A percentile compares a stretch with the other conserved stretches of the same genome.
phyloP scores from a whole-genome alignment of 2,888 invertebrate species.

The Dusona sp. region DNA sequence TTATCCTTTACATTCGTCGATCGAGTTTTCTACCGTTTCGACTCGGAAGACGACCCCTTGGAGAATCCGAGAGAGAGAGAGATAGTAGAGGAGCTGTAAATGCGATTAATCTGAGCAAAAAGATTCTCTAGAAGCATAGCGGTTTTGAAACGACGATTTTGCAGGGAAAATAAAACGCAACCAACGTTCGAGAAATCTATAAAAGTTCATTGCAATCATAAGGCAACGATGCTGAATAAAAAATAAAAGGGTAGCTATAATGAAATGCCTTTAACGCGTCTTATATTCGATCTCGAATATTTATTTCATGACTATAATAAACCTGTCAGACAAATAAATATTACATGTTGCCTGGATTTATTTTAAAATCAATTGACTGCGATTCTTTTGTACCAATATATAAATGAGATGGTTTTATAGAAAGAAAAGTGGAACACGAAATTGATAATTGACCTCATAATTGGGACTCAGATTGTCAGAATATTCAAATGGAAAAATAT shows the following conservation, averaged over 20 bases:
- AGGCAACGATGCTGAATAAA: background rate
- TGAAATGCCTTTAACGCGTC: background rate
- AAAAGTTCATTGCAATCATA: background rate
- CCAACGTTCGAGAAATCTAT: background rate
- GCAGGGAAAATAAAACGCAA: background rate
- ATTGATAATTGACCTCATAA: slow-evolving; percentile 3
- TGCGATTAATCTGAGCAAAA: slow-evolving; percentile 57
- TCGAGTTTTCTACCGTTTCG: slow-evolving; percentile 56
- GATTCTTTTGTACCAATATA: background rate
- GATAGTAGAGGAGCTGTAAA: slow-evolving; percentile 11
- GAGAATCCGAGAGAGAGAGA: slow-evolving; percentile 28
- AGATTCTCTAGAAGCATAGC: slow-evolving; percentile 39
- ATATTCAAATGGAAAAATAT: background rate
- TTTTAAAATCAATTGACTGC: background rate
- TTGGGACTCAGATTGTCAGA: background rate
- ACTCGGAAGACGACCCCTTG: slow-evolving; percentile 19
- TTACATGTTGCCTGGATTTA: background rate
- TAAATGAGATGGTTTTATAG: no score
- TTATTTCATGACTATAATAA: background rate
- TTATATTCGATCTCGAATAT: background rate
- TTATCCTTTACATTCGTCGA: slow-evolving; percentile 49
- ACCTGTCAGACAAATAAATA: background rate
- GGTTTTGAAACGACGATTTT: background rate
- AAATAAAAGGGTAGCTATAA: background rate
- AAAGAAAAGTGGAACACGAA: no score